These are phyloP conservation scores for Protobothrops mucrosquamatus DNA, from an alignment of 2,113 vertebrate genomes.

Conservation along the genomic window DNA sequence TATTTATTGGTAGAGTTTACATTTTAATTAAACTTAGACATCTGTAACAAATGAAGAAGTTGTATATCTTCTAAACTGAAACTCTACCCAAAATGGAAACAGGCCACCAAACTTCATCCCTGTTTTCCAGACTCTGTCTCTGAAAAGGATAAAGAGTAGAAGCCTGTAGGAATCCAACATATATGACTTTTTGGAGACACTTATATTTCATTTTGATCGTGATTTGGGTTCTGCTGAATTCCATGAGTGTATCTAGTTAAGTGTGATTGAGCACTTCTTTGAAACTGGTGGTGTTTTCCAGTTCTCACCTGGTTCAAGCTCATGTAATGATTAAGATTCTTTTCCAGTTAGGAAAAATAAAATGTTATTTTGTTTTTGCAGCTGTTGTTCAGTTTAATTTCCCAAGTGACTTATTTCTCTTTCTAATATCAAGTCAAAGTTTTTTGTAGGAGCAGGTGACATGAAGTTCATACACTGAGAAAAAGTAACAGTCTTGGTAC, in stretches of 20 bases:
- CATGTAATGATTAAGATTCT: background rate
- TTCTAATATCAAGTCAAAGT: background rate
- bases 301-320: background rate
- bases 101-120: background rate
- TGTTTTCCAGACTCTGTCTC: too few relatives aligned
- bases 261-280: background rate
- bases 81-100: background rate
- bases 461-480: background rate
- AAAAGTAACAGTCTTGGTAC: background rate
- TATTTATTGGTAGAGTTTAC: background rate
- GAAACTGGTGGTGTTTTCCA: background rate
- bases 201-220: background rate
- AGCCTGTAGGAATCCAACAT: background rate
- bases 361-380: background rate
- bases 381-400: background rate
- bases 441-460: accelerated
- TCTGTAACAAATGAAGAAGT: background rate
- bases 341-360: background rate
- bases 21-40: background rate
- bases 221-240: background rate
- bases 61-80: background rate
- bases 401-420: accelerated
- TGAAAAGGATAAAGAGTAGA: background rate
- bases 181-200: background rate
- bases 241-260: background rate